Conservation (phyloP, 2,113 vertebrate genomes). For the Lagenorhynchus albirostris region DNA sequence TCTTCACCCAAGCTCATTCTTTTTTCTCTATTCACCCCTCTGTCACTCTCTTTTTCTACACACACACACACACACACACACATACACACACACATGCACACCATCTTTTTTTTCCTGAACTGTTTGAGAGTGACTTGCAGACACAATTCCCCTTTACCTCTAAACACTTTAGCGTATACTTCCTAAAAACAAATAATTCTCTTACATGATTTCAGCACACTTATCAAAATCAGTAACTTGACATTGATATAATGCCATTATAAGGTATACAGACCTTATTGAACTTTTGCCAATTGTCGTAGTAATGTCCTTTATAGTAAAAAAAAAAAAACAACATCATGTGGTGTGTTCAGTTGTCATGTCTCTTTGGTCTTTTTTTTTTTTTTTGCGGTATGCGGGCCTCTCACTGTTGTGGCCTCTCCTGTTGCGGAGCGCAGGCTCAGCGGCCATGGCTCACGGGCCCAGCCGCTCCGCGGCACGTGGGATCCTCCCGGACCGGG, state of each 20-base stretch:
- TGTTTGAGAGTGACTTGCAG: not conserved
- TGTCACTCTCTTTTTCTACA: not conserved
- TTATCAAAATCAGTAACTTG: not conserved
- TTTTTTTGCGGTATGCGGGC: too few species aligned
- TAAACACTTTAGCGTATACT: not conserved
- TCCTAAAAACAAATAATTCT: not conserved
- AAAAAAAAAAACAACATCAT: not conserved
- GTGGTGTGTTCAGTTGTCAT: not conserved
- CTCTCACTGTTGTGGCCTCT: too few species aligned
- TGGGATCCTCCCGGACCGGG: too few species aligned
- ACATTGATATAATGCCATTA: not conserved
- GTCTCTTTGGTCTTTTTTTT: too few species aligned
- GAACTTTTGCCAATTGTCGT: not conserved
- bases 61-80: not conserved
- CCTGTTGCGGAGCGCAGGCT: too few species aligned
- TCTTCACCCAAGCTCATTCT: not conserved
- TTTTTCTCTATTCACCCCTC: not conserved
- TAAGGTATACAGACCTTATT: not conserved
- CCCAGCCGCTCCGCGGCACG: too few species aligned
- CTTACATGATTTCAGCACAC: not conserved
- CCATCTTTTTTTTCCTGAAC: too few species aligned
- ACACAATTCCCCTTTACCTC: not conserved
- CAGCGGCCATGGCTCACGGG: too few species aligned
- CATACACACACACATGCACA: too few species aligned
- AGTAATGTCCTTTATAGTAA: not conserved